Evolutionary conservation across 2,113 vertebrate species (phyloP), one percentile per base, ranked within the genome.

Genomic region (Speoplatyrhinus poulsoni): DNA sequence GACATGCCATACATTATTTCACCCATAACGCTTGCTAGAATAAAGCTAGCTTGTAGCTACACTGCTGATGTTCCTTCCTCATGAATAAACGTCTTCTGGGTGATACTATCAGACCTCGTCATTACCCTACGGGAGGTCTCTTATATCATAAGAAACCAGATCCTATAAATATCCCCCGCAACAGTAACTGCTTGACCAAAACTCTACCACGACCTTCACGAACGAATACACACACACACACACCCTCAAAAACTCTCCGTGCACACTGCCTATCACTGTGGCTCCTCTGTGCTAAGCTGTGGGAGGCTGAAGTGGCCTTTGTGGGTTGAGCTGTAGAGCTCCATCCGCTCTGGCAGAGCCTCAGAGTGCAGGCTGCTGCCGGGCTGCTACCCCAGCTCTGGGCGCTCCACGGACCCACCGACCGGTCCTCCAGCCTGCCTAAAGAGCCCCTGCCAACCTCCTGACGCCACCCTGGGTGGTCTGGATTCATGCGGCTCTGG

Each of bases 401-500:
- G 54, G n/a, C 19, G 3, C 58, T 32, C 59, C 1, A 41, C 59
- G 41, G 6, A 15, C 59, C 50, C 15, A 13, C 52, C 81, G 73
- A 84, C 80, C 82, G 16, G 79, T 75, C 81, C 73, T 81, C 81
- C 82, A 68, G 72, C 79, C 83, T 77, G 85, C 84, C 88, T 88
- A 89, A 26, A 26, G 26, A 91, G 89, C 79, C 79, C 49, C 70
- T 76, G 89, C 90, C 89, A 91, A 90, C 86, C 82, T 88, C 84
- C 91, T 91, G 90, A 91, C 89, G 86, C 85, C 83, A 82, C 72
- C 80, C 82, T 93, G 93, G 93, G 93, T 92, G 93, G 93, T 92
- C 92, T 76, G 12, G 72, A 87, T 91, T 87, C 89, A 89, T 85
- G 88, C 85, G 83, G 88, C 82, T 88, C 82, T 89, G 90, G 88